Evolutionary conservation across 2,797 vertebrate species (phyloP).

Genomic region (Myotis pilosus): DNA sequence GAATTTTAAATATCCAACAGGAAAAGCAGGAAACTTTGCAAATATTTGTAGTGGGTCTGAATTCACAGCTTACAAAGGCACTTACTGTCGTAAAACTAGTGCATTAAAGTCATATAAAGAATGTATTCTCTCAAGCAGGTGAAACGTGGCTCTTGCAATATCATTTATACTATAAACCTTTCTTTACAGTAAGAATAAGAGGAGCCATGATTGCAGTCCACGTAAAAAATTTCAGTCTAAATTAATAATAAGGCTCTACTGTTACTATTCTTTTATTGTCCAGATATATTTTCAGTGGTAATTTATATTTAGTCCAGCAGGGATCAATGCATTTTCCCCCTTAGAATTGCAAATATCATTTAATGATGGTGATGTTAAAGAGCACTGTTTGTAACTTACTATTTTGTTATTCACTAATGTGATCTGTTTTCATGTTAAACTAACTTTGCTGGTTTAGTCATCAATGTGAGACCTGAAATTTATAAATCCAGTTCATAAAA

Average conservation of each 20-base stretch:
- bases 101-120: background rate
- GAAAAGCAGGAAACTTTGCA: conserved; percentile 27
- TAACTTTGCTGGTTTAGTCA: background rate
- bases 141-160: background rate
- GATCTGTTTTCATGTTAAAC: background rate
- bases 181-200: conserved; percentile 33
- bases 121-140: background rate
- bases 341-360: background rate
- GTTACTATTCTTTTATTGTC: background rate
- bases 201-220: background rate
- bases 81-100: conserved; percentile 23
- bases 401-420: background rate
- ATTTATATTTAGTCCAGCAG: conserved; percentile 2
- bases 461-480: background rate
- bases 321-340: background rate
- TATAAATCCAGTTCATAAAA: conserved; percentile 16
- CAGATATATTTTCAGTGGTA: background rate
- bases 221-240: conserved; percentile 42
- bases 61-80: conserved; percentile 20
- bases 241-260: conserved; percentile 17
- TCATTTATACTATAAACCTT: background rate
- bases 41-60: conserved; percentile 5
- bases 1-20: conserved; percentile 27
- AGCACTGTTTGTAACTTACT: background rate
- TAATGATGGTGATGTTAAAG: background rate